phyloP scores from a whole-genome alignment of 2,888 invertebrate genomes.

The Drosophila stalkeri region DNA sequence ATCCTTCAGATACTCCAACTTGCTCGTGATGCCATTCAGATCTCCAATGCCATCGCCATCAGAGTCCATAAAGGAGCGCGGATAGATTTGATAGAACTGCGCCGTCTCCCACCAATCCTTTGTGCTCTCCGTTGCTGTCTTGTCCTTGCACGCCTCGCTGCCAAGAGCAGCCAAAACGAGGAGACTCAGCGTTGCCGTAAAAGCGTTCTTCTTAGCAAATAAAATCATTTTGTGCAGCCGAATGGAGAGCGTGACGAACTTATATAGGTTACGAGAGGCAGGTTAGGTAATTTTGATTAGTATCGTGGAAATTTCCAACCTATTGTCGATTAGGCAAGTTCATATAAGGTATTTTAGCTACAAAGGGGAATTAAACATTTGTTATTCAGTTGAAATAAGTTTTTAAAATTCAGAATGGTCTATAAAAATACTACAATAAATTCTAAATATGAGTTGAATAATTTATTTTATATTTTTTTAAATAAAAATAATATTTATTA shows the following conservation, averaged over 20 bases:
- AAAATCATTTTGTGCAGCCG: constrained; percentile 4
- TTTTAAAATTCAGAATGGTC: not conserved
- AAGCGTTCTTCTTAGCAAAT: constrained; percentile 1
- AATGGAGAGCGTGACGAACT: not conserved
- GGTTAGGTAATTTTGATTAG: constrained; percentile 26
- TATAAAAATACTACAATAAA: not conserved
- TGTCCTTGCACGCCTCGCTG: constrained; percentile 84
- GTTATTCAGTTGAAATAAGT: not conserved
- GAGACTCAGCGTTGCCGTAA: constrained; percentile 87
- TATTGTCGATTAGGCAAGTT: constrained; percentile 86
- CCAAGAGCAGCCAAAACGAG: constrained; percentile 87
- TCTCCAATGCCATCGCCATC: constrained; percentile 95
- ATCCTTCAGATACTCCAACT: constrained; percentile 88
- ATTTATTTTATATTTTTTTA: too few species aligned
- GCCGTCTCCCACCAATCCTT: constrained; percentile 93
- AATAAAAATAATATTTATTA: too few species aligned
- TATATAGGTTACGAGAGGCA: constrained; percentile 5
- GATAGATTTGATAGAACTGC: constrained; percentile 94
- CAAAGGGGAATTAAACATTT: not conserved
- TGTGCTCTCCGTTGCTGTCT: not conserved
- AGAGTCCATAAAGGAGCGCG: constrained; percentile 93
- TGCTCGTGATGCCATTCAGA: constrained; percentile 89
- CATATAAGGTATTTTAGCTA: not conserved
- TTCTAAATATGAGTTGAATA: too few species aligned
- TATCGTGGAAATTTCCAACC: constrained; percentile 6